Percentiles rank a stretch among this genome's conserved stretches.
Conservation (phyloP, 2,888 invertebrate genomes). For the Frankliniella intonsa region DNA sequence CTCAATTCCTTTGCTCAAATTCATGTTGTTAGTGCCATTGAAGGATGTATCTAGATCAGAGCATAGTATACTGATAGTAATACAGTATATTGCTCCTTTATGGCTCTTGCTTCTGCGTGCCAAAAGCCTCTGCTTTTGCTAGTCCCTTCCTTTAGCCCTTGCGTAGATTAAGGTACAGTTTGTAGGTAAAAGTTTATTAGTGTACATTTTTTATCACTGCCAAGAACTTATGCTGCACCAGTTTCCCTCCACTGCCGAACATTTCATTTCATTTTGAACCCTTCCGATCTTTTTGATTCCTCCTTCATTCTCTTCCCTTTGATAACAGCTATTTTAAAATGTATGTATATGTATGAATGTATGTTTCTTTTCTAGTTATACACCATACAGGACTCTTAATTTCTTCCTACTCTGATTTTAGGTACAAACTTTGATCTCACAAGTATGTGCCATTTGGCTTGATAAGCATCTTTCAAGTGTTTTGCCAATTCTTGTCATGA, state of each 20-base stretch:
- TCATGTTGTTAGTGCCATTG: background rate
- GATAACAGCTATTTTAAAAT: too few species aligned
- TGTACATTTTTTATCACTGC: slow-evolving; percentile 12
- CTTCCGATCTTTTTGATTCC: background rate
- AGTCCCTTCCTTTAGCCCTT: background rate
- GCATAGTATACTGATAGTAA: background rate
- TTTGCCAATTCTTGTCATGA: background rate
- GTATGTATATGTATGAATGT: too few species aligned
- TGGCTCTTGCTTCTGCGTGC: slow-evolving; percentile 18
- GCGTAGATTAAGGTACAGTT: background rate
- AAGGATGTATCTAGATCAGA: background rate
- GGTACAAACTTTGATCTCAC: slow-evolving; percentile 7
- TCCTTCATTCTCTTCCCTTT: background rate
- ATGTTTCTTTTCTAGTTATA: too few species aligned
- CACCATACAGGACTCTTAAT: background rate
- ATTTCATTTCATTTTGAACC: background rate
- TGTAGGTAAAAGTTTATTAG: background rate
- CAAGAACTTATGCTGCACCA: background rate
- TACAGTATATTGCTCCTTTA: background rate
- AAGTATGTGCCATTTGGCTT: slow-evolving; percentile 17
- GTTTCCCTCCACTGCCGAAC: background rate
- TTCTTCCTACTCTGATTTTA: background rate
- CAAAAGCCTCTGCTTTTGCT: slow-evolving; percentile 1
- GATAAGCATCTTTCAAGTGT: background rate
- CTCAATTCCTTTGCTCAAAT: slow-evolving; percentile 4